Percentiles rank a stretch among this genome's conserved stretches.
phyloP scores from a whole-genome alignment of 2,888 invertebrate species.

The Drosophila sordidapex region DNA sequence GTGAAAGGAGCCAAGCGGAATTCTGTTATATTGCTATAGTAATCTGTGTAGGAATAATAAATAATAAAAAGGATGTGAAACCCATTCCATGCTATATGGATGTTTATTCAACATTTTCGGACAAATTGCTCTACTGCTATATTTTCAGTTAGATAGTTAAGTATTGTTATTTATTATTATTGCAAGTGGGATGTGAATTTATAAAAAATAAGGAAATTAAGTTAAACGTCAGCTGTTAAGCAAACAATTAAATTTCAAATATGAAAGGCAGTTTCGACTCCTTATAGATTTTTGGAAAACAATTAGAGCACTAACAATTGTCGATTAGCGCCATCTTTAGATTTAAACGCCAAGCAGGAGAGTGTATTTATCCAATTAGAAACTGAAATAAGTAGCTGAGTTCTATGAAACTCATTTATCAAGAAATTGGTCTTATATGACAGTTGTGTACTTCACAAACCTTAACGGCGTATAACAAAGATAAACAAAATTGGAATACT shows the following conservation, averaged over 20 bases:
- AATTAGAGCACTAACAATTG: not conserved
- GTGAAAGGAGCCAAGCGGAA: fast-evolving
- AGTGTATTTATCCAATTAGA: not conserved
- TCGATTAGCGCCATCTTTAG: not conserved
- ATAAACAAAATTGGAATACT: not conserved
- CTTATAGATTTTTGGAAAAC: not conserved
- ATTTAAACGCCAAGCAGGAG: not conserved
- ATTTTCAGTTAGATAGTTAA: not conserved
- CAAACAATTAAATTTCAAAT: not conserved
- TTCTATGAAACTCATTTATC: not conserved
- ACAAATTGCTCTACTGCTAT: not conserved
- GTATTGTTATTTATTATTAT: not conserved
- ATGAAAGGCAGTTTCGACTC: fast-evolving
- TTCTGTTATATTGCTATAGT: not conserved
- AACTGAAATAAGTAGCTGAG: not conserved
- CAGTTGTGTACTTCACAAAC: not conserved
- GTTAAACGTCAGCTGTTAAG: not conserved
- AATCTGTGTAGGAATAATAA: not conserved
- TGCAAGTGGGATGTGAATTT: not conserved
- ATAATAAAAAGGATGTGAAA: not conserved
- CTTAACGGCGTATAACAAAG: not conserved
- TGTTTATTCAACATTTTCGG: not conserved
- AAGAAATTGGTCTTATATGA: not conserved
- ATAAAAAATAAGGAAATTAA: not conserved
- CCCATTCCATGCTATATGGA: not conserved